phyloP scores from a whole-genome alignment of 2,797 vertebrate species.

The Huso huso region DNA sequence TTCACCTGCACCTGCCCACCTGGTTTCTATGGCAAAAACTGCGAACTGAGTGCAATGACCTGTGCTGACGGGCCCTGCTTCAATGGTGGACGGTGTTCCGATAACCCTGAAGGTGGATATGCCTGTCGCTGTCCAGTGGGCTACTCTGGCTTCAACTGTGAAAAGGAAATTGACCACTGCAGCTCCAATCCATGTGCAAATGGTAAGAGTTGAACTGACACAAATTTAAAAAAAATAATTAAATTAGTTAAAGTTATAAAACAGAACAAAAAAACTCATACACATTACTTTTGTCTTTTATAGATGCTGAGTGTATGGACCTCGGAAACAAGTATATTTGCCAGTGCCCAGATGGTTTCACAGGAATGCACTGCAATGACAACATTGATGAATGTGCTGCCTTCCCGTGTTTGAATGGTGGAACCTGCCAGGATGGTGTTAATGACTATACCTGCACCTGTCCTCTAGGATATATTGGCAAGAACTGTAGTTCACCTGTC shows the following conservation, averaged over 20 bases:
- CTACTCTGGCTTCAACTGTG: constrained; percentile 94
- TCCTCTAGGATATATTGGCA: constrained; percentile 83
- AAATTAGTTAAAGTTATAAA: no score
- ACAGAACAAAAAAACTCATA: not conserved
- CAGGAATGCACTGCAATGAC: constrained; percentile 78
- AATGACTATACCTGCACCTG: constrained; percentile 83
- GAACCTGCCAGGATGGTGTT: constrained; percentile 80
- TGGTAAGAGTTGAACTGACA: constrained; percentile 51
- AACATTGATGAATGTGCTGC: constrained; percentile 71
- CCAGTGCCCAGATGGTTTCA: constrained; percentile 82
- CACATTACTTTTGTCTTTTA: not conserved
- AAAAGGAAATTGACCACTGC: constrained; percentile 92
- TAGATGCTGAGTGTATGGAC: constrained; percentile 84
- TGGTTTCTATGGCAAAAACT: constrained; percentile 87
- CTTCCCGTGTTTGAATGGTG: constrained; percentile 83
- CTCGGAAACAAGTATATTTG: constrained; percentile 86
- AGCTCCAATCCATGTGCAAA: constrained; percentile 84
- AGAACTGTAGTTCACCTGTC: constrained; percentile 82
- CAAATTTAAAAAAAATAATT: no score
- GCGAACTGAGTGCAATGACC: constrained; percentile 86
- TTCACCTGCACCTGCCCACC: constrained; percentile 85
- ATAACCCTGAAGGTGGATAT: constrained; percentile 88
- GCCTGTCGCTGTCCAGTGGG: constrained; percentile 79
- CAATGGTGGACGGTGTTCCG: constrained; percentile 79
- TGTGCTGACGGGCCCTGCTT: constrained; percentile 92